Percentiles rank a stretch among this genome's conserved stretches.
Evolutionary conservation across 2,888 invertebrate genomes (phyloP).

Genomic region (Yponomeuta malinellus): DNA sequence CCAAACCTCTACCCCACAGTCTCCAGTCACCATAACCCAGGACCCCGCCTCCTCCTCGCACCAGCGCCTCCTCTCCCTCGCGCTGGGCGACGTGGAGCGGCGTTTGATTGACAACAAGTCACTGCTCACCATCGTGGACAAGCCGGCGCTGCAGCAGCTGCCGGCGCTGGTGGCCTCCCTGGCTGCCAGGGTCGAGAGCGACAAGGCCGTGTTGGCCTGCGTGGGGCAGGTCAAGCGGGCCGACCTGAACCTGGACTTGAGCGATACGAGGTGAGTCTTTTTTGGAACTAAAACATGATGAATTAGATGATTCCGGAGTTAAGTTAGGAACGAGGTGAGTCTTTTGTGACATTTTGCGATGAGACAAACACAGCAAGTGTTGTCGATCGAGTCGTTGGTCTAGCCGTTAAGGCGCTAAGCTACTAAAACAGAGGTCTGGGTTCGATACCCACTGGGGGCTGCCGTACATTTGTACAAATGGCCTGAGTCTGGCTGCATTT

Average conservation of each 20-base stretch:
- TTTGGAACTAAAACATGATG: neutral
- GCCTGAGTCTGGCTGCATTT: no score
- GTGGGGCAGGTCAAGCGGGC: slow-evolving; percentile 81
- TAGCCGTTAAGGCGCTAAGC: no score
- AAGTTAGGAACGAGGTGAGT: no score
- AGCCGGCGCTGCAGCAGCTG: slow-evolving; percentile 86
- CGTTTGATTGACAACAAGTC: slow-evolving; percentile 94
- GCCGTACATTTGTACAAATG: no score
- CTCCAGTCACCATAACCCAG: slow-evolving; percentile 74
- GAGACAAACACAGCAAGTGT: no score
- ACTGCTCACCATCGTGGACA: slow-evolving; percentile 88
- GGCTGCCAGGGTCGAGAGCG: slow-evolving; percentile 89
- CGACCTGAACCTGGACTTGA: slow-evolving; percentile 76
- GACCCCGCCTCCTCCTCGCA: slow-evolving; percentile 91
- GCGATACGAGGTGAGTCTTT: slow-evolving; percentile 71
- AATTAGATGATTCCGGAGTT: no score
- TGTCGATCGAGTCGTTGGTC: no score
- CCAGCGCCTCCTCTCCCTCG: slow-evolving; percentile 89
- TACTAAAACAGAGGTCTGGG: no score
- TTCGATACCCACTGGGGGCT: no score
- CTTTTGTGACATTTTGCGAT: no score
- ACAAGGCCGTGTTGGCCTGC: slow-evolving; percentile 89
- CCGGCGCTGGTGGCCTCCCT: slow-evolving; percentile 80
- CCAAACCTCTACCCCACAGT: slow-evolving; percentile 33
- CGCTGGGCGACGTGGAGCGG: slow-evolving; percentile 90